Base-by-base conservation (phyloP, 2,113 vertebrate species). In the Haliaeetus leucogaster region DNA sequence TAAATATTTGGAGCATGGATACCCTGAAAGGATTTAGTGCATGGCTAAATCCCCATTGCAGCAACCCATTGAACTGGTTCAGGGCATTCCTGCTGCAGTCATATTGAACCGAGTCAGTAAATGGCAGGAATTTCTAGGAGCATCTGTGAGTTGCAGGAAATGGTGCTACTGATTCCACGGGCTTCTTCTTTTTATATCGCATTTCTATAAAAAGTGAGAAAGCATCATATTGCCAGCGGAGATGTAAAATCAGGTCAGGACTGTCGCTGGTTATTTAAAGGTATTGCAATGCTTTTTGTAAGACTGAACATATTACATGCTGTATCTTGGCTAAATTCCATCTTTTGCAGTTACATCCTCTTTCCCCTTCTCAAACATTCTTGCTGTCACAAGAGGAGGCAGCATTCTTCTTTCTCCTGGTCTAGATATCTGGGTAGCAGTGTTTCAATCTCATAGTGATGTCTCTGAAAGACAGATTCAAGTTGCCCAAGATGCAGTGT, bases 161-260 rank as follows among this genome's bases (percentile, higher is more conserved):
- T 45, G 80, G 71, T 93, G 90, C 81, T 89, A 36, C 88, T 78
- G 82, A 40, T 92, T 94, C 90, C 71, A 86, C 4, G 1, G 87
- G 55, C 40, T 61, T 86, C 56, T 93, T 90, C 95, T 94, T 97
- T 97, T 96, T 97, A 90, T 96, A 94, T 86, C 58, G 0, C 74
- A 79, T 93, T 90, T 87, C 90, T 96, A 96, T 94, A 97, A 95
- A 97, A 96, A 97, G 93, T 79, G 73, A 94, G 93, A 93, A 92
- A 82, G 85, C 90, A 86, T 95, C 73, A 53, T 95, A 73, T 59
- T 95, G 94, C 90, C 84, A 90, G 86, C 83, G 82, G 80, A 95
- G 83, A 97, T 96, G 90, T 96, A 95, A 97, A 97, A 95, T 95
- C 92, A 95, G 96, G 96, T 97, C 86, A 8, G 93, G 95, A 94